Base-by-base conservation (phyloP, 30 jellyfish, hydroid and myxozoan species). In the Haliclystus octoradiatus region DNA sequence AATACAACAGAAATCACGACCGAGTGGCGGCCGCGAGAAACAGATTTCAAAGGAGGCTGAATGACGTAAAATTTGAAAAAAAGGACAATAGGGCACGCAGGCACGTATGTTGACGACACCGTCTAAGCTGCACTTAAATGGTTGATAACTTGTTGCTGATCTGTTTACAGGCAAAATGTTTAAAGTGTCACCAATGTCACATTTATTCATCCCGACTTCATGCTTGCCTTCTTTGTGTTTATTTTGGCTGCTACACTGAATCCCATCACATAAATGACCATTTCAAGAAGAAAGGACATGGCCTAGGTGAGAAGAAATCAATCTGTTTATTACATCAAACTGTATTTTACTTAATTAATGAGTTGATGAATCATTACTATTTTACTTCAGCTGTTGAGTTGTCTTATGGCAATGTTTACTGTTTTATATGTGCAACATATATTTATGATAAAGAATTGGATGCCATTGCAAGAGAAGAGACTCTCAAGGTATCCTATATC, bases 101-200 rank as follows among this genome's bases (percentile, higher is more conserved):
- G n/a, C n/a, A n/a, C n/a, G n/a, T n/a, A n/a, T n/a, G n/a, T n/a
- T n/a, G n/a, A n/a, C n/a, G n/a, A n/a, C n/a, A n/a, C n/a, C n/a
- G n/a, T n/a, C n/a, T n/a, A n/a, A n/a, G n/a, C n/a, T n/a, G n/a
- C n/a, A n/a, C n/a, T n/a, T n/a, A n/a, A n/a, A n/a, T n/a, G n/a
- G n/a, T n/a, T n/a, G n/a, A n/a, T n/a, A n/a, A n/a, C n/a, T n/a
- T n/a, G n/a, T n/a, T n/a, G n/a, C n/a, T n/a, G n/a, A n/a, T n/a
- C n/a, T n/a, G n/a, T 47, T 73, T 31, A 23, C 70, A 85, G 96
- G 96, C 96, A 34, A 77, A 70, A 66, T 76, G 83, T 77, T 47
- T 85, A 71, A 85, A 85, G 53, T 85, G 96, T 62, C 96, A 85
- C 49, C 96, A 85, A 57, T 85, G 96, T 33, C 96, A 85, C 62